Conservation (phyloP, 2,797 vertebrate genomes). For the Brotogeris chrysoptera region DNA sequence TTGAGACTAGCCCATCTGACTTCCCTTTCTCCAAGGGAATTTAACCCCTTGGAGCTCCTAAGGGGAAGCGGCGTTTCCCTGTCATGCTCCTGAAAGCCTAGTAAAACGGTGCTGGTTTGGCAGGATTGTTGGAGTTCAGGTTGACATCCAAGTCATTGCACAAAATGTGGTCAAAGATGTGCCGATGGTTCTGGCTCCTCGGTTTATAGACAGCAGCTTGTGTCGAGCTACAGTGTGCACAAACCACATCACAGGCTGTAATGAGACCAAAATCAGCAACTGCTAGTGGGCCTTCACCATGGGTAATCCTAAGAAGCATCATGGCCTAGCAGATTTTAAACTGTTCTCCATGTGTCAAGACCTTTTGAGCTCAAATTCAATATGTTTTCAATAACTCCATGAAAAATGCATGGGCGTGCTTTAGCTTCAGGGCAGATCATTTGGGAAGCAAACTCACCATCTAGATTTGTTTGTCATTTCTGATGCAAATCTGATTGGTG, state of each 20-base stretch:
- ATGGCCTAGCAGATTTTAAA: constrained; percentile 15
- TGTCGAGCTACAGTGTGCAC: constrained; percentile 37
- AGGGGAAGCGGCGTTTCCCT: not conserved
- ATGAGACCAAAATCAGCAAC: constrained; percentile 44
- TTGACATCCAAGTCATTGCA: constrained; percentile 6
- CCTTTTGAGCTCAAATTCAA: not conserved
- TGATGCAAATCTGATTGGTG: not conserved
- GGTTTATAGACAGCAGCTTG: not conserved
- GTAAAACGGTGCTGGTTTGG: not conserved
- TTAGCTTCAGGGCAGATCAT: not conserved
- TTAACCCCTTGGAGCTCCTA: constrained; percentile 59
- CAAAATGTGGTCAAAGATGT: constrained; percentile 16
- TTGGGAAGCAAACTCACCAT: not conserved
- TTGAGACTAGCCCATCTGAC: constrained; percentile 60
- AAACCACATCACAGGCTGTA: constrained; percentile 21
- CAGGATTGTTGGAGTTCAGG: not conserved
- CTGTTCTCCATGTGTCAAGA: constrained; percentile 34
- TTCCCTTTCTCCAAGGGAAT: constrained; percentile 48
- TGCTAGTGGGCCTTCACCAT: not conserved
- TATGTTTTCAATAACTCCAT: constrained; percentile 25
- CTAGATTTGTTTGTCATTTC: not conserved
- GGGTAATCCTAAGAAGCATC: constrained; percentile 27
- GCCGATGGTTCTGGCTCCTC: not conserved
- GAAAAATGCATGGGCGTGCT: not conserved
- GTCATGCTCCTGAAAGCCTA: not conserved